Base-by-base conservation (phyloP, 2,797 vertebrate genomes). In the Gila robusta region DNA sequence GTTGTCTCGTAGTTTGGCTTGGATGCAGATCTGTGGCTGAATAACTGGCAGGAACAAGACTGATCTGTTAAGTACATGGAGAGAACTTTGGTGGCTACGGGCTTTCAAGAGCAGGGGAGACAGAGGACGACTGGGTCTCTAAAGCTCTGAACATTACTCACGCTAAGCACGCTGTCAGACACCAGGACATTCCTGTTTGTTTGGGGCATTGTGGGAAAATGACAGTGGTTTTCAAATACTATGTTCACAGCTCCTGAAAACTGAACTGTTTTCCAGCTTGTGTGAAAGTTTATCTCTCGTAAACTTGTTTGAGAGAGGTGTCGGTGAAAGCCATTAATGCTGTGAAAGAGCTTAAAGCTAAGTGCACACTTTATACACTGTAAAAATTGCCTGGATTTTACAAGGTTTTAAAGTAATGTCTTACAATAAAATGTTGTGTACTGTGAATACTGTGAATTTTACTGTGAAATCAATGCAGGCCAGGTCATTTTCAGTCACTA, bases 101-200 rank as follows among this genome's bases (percentile, higher is more conserved):
- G 89, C 71, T 90, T 91, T 89, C 88, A 81, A 82, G 86, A 87
- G 90, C 69, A 89, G 72, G 59, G 66, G 81, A 89, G 87, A 78
- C 79, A 47, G 90, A 91, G 87, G 87, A 84, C 83, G 86, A 89
- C 89, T 91, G 87, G 89, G 88, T 80, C 44, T 84, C 88, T 91
- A 91, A 92, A 94, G 86, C 91, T 90, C 32, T 86, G 37, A 64
- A 88, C 90, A 94, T 95, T 90, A 92, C 82, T 94, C 93, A 93
- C 54, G 87, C 87, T 92, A 89, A 93, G 90, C 90, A 91, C 89
- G 83, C 89, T 91, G 92, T 92, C 89, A 19, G 84, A 90, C 91
- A 91, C 87, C 90, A 93, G 93, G 92, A 94, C 94, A 93, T 92
- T 86, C 90, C 89, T 91, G 88, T 89, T 94, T 91, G 93, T 83